Evolutionary conservation across 2,797 vertebrate genomes (phyloP).

Genomic region (Pempheris klunzingeri): DNA sequence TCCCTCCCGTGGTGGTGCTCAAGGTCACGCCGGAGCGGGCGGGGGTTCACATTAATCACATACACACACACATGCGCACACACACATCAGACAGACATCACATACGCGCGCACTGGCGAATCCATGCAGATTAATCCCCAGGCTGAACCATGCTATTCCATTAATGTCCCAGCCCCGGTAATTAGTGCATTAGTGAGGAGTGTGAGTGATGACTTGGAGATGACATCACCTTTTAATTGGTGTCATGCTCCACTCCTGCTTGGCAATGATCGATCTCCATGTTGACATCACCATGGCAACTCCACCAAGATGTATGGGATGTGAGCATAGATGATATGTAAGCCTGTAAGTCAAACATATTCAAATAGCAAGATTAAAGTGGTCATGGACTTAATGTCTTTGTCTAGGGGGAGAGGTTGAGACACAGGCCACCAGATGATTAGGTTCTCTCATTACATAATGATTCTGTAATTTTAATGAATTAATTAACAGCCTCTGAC

Average conservation of each 20-base stretch:
- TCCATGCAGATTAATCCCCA: constrained; percentile 84
- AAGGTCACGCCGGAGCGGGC: constrained; percentile 76
- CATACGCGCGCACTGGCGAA: constrained; percentile 53
- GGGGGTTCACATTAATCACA: constrained; percentile 81
- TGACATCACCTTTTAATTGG: constrained; percentile 85
- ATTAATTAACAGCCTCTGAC: constrained; percentile 73
- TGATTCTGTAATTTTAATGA: constrained; percentile 76
- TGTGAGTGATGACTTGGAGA: constrained; percentile 82
- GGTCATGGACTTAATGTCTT: constrained; percentile 73
- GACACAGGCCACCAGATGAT: constrained; percentile 71
- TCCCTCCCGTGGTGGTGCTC: constrained; percentile 76
- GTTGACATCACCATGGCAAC: constrained; percentile 79
- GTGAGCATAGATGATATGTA: constrained; percentile 58
- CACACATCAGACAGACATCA: constrained; percentile 47
- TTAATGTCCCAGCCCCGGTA: constrained; percentile 84
- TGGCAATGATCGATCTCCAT: constrained; percentile 79
- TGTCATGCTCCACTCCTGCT: constrained; percentile 81
- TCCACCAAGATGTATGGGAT: constrained; percentile 60
- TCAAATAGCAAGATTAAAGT: constrained; percentile 72
- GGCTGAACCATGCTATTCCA: constrained; percentile 82
- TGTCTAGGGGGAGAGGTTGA: constrained; percentile 69
- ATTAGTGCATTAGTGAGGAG: constrained; percentile 83
- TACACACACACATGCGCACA: constrained; percentile 44
- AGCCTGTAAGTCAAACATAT: constrained; percentile 75
- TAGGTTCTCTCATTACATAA: constrained; percentile 79